A percentile compares a stretch with the other conserved stretches of the same genome.
These are phyloP conservation scores for Orycteropus afer DNA, from an alignment of 2,113 vertebrate genomes.

Conservation along the genomic window DNA sequence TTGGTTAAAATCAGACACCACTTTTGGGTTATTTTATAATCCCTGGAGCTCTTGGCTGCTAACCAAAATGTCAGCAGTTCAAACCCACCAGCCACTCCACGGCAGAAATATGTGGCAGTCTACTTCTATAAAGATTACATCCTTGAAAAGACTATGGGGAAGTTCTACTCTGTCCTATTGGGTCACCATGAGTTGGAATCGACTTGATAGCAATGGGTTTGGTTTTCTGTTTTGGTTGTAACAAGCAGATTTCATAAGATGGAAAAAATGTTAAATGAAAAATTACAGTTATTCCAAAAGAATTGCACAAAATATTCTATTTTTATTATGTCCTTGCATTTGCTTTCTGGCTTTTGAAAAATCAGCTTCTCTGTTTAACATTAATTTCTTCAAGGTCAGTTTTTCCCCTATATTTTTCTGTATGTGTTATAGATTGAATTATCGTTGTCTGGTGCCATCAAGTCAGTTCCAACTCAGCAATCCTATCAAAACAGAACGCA, in stretches of 20 bases:
- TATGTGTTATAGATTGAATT: neutral
- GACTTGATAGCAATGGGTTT: neutral
- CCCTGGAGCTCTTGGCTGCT: neutral
- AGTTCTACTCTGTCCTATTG: neutral
- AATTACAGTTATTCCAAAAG: conserved; percentile 39
- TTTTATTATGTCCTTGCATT: neutral
- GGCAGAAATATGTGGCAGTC: neutral
- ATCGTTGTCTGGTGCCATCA: too few relatives aligned
- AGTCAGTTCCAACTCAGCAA: too few relatives aligned
- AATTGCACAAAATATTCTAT: conserved; percentile 5
- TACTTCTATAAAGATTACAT: neutral
- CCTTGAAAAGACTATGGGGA: neutral
- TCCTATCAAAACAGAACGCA: too few relatives aligned
- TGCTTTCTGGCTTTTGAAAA: neutral
- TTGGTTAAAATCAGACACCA: neutral
- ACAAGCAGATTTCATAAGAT: conserved; percentile 20
- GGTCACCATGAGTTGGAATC: neutral
- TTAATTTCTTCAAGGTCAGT: neutral
- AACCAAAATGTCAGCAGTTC: neutral
- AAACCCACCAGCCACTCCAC: neutral
- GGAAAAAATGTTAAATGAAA: conserved; percentile 51
- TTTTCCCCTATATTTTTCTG: neutral
- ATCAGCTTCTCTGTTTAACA: conserved; percentile 16
- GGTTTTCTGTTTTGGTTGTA: neutral
- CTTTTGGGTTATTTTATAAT: neutral